Evolutionary conservation across 2,797 vertebrate genomes (phyloP).

Genomic region (Poeciliopsis turneri): DNA sequence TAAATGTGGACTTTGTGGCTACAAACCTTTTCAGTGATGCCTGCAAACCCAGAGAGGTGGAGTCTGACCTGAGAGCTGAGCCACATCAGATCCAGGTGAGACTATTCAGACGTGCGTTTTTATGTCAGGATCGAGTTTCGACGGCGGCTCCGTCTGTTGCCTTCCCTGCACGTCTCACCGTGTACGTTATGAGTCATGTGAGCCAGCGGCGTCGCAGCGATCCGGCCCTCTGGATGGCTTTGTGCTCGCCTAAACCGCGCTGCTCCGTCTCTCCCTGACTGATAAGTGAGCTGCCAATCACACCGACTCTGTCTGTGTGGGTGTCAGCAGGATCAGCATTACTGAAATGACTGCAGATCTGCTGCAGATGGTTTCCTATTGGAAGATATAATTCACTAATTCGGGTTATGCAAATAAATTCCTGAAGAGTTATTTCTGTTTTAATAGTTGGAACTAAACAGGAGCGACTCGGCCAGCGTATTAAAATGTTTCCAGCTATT

Average conservation of each 20-base stretch:
- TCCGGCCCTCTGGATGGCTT: constrained; percentile 66
- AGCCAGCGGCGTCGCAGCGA: constrained; percentile 58
- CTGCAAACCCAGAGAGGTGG: background rate
- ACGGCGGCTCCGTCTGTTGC: background rate
- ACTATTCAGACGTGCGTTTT: background rate
- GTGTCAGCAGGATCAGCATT: constrained; percentile 4
- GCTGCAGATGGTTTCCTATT: constrained; percentile 10
- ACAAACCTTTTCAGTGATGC: background rate
- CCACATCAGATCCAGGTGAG: background rate
- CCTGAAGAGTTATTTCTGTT: background rate
- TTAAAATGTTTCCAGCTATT: background rate
- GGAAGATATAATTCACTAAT: background rate
- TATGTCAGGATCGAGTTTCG: background rate
- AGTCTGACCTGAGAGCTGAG: background rate
- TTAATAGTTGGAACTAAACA: background rate
- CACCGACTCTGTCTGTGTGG: constrained; percentile 19
- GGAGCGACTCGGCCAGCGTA: background rate
- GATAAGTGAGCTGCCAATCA: constrained; percentile 77
- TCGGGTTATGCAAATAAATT: constrained; percentile 2
- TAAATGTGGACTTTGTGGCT: background rate
- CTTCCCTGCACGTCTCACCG: constrained; percentile 28
- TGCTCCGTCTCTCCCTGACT: constrained; percentile 61
- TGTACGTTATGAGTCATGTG: constrained; percentile 71
- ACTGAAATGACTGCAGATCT: background rate
- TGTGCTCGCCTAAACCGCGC: constrained; percentile 74